Conservation (phyloP, 2,797 vertebrate species). For the Bradypodion ventrale region DNA sequence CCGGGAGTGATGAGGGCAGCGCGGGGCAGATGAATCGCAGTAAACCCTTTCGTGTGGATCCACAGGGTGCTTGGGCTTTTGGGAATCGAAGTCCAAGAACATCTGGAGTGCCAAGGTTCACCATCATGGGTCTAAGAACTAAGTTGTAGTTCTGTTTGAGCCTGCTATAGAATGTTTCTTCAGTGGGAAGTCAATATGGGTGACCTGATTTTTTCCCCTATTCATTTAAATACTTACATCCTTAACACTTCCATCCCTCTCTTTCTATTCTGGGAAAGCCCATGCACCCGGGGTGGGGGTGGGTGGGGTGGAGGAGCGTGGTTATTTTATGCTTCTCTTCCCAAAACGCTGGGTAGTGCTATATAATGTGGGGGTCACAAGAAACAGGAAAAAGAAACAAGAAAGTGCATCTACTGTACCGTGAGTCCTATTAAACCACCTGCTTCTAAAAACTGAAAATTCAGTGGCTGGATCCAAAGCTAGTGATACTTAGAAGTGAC, state of each 20-base stretch:
- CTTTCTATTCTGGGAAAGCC: conserved; percentile 5
- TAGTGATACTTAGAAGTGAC: not conserved
- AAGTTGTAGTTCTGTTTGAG: not conserved
- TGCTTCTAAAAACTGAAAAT: not conserved
- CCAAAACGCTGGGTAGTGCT: not conserved
- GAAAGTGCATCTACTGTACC: not conserved
- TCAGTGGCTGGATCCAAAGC: not conserved
- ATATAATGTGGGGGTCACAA: not conserved
- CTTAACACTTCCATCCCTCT: not conserved
- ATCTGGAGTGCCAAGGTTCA: too few relatives aligned
- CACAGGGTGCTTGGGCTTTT: too few relatives aligned
- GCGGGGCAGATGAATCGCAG: too few relatives aligned
- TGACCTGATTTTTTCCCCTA: not conserved
- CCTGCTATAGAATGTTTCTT: not conserved
- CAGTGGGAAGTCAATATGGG: not conserved
- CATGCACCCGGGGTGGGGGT: too few relatives aligned
- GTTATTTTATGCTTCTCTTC: not conserved
- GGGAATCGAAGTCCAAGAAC: too few relatives aligned
- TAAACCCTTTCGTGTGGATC: too few relatives aligned
- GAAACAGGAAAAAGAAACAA: not conserved
- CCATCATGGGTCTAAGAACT: too few relatives aligned
- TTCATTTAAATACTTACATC: not conserved
- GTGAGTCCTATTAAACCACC: not conserved
- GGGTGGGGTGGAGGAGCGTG: too few relatives aligned
- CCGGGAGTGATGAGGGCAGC: too few relatives aligned